Evolutionary conservation across 2,797 vertebrate species (phyloP).

Genomic region (Halcyon chelicuti): DNA sequence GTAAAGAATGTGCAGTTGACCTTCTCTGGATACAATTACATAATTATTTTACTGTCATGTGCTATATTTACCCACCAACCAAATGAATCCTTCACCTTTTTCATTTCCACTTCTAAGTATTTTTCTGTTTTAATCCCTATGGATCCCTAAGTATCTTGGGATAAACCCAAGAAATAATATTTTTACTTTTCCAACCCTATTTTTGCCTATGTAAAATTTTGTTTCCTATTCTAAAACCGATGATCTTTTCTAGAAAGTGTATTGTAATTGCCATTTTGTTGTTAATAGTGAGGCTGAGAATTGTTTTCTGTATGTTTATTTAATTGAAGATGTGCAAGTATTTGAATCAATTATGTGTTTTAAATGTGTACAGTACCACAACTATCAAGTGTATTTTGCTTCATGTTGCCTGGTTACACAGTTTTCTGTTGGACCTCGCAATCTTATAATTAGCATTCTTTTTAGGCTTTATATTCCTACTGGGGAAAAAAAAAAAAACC

Average conservation of each 20-base stretch:
- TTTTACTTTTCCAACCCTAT: not conserved
- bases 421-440: not conserved
- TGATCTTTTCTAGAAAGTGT: not conserved
- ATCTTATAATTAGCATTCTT: not conserved
- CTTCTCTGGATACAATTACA: not conserved
- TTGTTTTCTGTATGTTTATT: not conserved
- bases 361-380: not conserved
- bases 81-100: not conserved
- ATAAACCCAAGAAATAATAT: not conserved
- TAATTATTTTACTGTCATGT: not conserved
- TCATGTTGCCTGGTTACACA: not conserved
- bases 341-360: not conserved
- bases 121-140: not conserved
- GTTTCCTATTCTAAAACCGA: rapidly evolving
- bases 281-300: not conserved
- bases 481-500: rapidly evolving
- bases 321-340: not conserved
- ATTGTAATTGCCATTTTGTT: not conserved
- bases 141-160: rapidly evolving
- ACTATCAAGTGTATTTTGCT: not conserved
- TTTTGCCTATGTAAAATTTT: not conserved
- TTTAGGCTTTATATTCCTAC: not conserved
- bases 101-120: not conserved
- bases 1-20: not conserved
- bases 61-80: not conserved